These are phyloP conservation scores for Cacatua alba DNA, from an alignment of 2,113 vertebrate species.

Conservation along the genomic window DNA sequence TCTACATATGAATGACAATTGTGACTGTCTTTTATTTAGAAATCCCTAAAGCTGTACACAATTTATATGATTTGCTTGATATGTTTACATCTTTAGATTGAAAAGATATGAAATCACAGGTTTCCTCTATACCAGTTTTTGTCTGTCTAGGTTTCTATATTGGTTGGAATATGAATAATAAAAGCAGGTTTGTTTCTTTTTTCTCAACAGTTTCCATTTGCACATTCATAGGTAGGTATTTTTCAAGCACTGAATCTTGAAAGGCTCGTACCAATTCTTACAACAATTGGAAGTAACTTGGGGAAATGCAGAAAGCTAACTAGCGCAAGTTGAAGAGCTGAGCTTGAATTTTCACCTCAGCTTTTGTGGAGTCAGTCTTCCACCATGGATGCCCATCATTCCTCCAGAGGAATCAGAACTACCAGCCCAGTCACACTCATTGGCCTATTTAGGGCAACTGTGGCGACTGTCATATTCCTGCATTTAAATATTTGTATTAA, in stretches of 20 bases:
- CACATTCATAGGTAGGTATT: not conserved
- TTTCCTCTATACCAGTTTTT: not conserved
- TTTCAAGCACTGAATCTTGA: not conserved
- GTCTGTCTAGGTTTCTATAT: not conserved
- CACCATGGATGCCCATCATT: not conserved
- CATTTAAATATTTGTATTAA: not conserved
- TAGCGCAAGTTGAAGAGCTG: not conserved
- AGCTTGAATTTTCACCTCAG: not conserved
- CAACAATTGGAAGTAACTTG: not conserved
- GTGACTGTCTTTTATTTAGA: not conserved
- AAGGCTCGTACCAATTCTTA: not conserved
- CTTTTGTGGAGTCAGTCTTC: not conserved
- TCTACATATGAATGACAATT: not conserved
- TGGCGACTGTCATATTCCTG: not conserved
- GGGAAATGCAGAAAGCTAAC: not conserved
- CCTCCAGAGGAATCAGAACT: not conserved
- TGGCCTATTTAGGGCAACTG: slow-evolving; percentile 37
- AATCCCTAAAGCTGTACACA: not conserved
- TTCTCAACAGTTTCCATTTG: not conserved
- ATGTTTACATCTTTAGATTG: not conserved
- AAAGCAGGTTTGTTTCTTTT: not conserved
- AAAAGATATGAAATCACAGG: not conserved
- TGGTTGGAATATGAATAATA: not conserved
- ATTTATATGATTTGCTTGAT: not conserved
- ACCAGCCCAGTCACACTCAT: not conserved